Evolutionary conservation across 1,140 invertebrate genomes (phyloP).

Genomic region (Papilio polytes): DNA sequence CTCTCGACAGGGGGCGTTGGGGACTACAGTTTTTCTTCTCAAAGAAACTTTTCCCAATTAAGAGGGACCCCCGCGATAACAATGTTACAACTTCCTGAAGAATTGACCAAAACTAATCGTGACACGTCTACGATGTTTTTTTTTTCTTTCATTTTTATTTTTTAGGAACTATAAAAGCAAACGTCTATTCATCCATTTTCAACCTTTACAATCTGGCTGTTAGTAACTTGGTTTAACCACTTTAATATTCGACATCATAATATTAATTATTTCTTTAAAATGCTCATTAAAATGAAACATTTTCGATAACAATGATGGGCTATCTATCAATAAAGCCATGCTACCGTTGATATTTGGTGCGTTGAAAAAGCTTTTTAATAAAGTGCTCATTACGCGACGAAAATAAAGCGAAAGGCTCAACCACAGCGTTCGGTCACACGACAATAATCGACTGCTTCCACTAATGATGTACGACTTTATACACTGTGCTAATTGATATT

Average conservation of each 20-base stretch:
- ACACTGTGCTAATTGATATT: conserved; percentile 4
- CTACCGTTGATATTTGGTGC: conserved; percentile 35
- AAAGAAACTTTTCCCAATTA: conserved; percentile 73
- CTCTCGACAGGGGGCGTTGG: conserved; percentile 45
- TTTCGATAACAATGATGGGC: conserved; percentile 13
- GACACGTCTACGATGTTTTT: conserved; percentile 59
- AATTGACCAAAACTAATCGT: conserved; percentile 62
- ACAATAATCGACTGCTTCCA: conserved; percentile 55
- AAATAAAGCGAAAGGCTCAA: conserved; percentile 57
- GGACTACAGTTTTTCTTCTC: conserved; percentile 42
- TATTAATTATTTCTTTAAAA: conserved; percentile 28
- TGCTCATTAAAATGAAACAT: conserved; percentile 18
- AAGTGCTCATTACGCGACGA: conserved; percentile 66
- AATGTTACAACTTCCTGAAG: conserved; percentile 63
- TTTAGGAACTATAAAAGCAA: background rate
- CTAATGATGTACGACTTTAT: conserved; percentile 54
- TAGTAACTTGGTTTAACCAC: background rate
- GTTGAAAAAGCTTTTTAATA: conserved; percentile 53
- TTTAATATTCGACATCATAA: background rate
- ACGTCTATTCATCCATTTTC: background rate
- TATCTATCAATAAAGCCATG: conserved; percentile 39
- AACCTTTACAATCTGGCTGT: background rate
- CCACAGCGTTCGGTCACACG: conserved; percentile 44
- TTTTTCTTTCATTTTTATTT: conserved; percentile 29
- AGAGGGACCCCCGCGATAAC: conserved; percentile 56